Evolutionary conservation across 1,140 invertebrate genomes (phyloP), one percentile per base, ranked within the genome.

Genomic region (Homarus americanus): DNA sequence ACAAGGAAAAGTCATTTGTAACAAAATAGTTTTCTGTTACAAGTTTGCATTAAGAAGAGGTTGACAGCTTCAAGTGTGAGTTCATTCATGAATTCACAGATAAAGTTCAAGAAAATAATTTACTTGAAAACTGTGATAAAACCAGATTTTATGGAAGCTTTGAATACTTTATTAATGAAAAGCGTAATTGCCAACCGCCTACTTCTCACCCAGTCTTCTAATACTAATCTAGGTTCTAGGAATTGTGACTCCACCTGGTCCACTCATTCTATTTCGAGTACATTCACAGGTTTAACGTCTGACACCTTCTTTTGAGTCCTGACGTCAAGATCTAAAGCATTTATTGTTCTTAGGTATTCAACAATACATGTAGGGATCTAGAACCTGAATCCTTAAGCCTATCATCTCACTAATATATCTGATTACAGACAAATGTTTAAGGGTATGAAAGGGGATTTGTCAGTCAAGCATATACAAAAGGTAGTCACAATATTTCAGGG

Each of bases 381-480:
- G 5, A 4, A 32, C 28, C 10, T 32, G 24, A 69, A 69, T 69
- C n/a, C 63, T 69, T 69, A 69, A 69, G n/a, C 32, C n/a, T 69
- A 69, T 69, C n/a, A 69, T 69, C 2, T 69, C 63, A 69, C n/a
- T 69, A 69, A 69, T 28, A 32, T 69, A 69, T 32, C 63, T 58
- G 12, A 58, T 20, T 58, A 58, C 53, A 20, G 53, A 58, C 20
- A 58, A 20, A 20, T 58, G 12, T 20, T 20, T 15, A 58, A 20
- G 53, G 5, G 20, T 58, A n/a, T 58, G 24, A 20, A 58, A 58
- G 12, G 53, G 20, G 24, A 15, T 58, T 4, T 15, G 0, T 20
- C 53, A 20, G 12, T 20, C 12, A 58, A 4, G 24, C 53, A 58
- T 0, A 15, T 58, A 58, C 24, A 24, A n/a, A 58, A 24, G 53